Conservation (phyloP, 2,888 invertebrate species). For the Gisinianus flammeolus region DNA sequence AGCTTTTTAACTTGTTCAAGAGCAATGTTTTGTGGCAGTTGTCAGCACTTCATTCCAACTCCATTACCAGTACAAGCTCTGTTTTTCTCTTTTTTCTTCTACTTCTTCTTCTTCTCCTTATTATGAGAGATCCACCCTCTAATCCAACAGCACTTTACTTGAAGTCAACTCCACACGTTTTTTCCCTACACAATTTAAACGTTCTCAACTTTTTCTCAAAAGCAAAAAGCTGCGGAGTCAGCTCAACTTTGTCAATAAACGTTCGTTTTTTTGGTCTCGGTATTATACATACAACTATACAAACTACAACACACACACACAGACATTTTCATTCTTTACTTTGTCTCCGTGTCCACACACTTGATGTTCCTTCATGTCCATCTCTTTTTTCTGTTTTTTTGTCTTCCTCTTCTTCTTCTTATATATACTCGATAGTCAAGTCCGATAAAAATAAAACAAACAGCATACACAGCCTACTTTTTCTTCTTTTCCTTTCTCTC, state of each 20-base stretch:
- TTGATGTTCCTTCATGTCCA: background rate
- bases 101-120: background rate
- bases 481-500: too few relatives aligned
- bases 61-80: constrained; percentile 47
- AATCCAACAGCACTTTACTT: constrained; percentile 38
- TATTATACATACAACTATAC: too few relatives aligned
- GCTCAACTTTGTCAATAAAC: constrained; percentile 28
- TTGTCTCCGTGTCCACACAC: constrained; percentile 26
- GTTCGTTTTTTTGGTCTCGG: too few relatives aligned
- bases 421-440: background rate
- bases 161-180: constrained; percentile 3
- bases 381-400: background rate
- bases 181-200: background rate
- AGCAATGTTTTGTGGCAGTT: constrained; percentile 43
- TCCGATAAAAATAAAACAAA: background rate
- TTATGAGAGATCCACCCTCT: constrained; percentile 37
- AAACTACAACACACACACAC: too few relatives aligned
- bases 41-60: constrained; percentile 55
- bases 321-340: constrained; percentile 31
- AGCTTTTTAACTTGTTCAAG: constrained; percentile 23
- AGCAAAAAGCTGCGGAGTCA: constrained; percentile 14
- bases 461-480: background rate
- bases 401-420: background rate
- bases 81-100: too few relatives aligned
- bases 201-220: constrained; percentile 19